These are phyloP conservation scores for Rhagoletis zephyria DNA, from an alignment of 1,140 invertebrate species.

Conservation along the genomic window DNA sequence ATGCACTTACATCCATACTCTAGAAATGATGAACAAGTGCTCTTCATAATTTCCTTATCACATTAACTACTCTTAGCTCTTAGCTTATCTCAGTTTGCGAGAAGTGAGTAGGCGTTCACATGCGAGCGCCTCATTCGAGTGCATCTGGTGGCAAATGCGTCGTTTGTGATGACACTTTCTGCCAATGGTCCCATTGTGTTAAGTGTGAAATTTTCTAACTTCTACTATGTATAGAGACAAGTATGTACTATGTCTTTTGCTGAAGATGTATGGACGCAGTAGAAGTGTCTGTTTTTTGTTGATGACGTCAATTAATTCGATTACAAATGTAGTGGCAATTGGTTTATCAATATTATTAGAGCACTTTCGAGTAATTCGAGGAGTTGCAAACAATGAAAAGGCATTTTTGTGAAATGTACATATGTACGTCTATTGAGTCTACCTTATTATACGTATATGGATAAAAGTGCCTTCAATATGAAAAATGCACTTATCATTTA, in stretches of 20 bases:
- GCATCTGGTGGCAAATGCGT: conserved; percentile 33
- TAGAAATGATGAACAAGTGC: conserved; percentile 33
- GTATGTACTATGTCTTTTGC: neutral
- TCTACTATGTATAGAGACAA: neutral
- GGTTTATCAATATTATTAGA: neutral
- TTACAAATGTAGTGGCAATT: conserved; percentile 33
- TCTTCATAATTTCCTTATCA: conserved; percentile 31
- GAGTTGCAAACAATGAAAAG: neutral
- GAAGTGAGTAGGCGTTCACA: conserved; percentile 20
- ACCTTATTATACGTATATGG: no score
- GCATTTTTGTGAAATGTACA: neutral
- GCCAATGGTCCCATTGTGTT: neutral
- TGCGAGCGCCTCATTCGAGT: conserved; percentile 8
- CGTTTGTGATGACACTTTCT: neutral
- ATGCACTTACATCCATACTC: neutral
- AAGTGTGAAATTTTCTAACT: conserved; percentile 44
- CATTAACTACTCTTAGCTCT: conserved; percentile 30
- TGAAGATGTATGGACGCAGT: neutral
- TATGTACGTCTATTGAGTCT: neutral
- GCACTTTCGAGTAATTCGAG: neutral
- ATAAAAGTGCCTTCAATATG: no score
- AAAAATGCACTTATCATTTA: no score
- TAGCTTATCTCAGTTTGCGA: conserved; percentile 13
- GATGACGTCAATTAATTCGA: conserved; percentile 10
- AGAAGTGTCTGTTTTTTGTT: neutral